Evolutionary conservation across 2,888 invertebrate species (phyloP).

Genomic region (Xestia sexstrigata): DNA sequence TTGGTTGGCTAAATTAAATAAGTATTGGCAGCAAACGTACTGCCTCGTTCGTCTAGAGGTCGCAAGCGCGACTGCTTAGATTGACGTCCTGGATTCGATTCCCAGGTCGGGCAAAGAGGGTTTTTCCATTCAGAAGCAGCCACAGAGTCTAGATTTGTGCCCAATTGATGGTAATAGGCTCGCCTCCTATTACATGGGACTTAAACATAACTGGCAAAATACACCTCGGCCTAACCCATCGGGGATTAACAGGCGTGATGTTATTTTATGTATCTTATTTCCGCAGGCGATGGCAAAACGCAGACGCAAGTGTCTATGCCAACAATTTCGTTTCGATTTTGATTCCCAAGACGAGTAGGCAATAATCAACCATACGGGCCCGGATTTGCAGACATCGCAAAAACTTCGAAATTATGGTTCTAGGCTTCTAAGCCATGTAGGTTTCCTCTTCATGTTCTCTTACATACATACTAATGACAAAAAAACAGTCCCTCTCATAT

Average conservation of each 20-base stretch:
- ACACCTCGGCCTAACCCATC: no score
- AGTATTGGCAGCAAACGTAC: neutral
- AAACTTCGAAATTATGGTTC: neutral
- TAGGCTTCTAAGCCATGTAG: neutral
- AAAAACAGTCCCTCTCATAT: neutral
- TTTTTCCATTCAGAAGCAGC: no score
- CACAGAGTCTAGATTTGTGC: no score
- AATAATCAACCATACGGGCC: neutral
- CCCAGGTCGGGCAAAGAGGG: no score
- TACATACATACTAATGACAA: neutral
- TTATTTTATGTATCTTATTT: neutral
- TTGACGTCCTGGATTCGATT: no score
- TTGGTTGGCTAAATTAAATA: neutral
- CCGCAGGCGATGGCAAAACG: neutral
- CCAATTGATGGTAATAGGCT: no score
- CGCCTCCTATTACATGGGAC: no score
- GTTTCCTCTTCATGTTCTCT: neutral
- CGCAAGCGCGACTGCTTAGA: no score
- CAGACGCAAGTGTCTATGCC: neutral
- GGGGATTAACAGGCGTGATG: no score
- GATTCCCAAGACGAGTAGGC: neutral
- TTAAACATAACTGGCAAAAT: no score
- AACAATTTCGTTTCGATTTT: neutral
- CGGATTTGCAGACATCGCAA: neutral
- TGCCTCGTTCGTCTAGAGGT: no score